Conservation (phyloP, 23 tunicate species). For the Ciona savignyi region DNA sequence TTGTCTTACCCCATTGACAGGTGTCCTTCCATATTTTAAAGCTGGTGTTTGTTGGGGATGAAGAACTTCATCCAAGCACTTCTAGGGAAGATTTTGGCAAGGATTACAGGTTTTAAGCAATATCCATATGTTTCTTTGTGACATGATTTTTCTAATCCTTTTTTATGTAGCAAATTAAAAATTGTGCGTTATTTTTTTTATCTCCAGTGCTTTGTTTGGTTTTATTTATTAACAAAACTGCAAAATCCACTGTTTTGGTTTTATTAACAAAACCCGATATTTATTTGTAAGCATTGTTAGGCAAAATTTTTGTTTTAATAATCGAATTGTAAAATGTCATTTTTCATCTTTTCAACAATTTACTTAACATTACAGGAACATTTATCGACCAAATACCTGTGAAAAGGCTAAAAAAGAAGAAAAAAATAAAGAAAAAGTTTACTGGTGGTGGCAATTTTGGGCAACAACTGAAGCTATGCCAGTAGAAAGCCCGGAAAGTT, state of each 20-base stretch:
- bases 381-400: neutral
- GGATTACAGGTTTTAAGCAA: slow-evolving; percentile 44
- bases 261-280: neutral
- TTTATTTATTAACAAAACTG: too few relatives aligned
- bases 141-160: too few relatives aligned
- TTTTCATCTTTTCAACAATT: too few relatives aligned
- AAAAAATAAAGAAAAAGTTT: neutral
- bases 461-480: neutral
- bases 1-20: slow-evolving; percentile 10
- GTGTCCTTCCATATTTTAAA: slow-evolving; percentile 69
- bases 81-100: slow-evolving; percentile 39
- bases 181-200: too few relatives aligned
- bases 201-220: too few relatives aligned
- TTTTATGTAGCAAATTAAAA: too few relatives aligned
- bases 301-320: too few relatives aligned
- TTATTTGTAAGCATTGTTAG: too few relatives aligned
- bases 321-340: too few relatives aligned
- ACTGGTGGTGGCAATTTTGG: neutral
- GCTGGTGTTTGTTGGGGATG: slow-evolving; percentile 74
- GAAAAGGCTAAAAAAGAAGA: neutral
- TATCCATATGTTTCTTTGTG: too few relatives aligned
- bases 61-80: slow-evolving; percentile 81
- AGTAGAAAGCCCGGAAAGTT: neutral
- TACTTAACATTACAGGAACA: too few relatives aligned
- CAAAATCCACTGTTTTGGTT: neutral